Percentiles rank a stretch among this genome's conserved stretches.
phyloP scores from a whole-genome alignment of 2,797 vertebrate species.

The Crypturellus tataupa region DNA sequence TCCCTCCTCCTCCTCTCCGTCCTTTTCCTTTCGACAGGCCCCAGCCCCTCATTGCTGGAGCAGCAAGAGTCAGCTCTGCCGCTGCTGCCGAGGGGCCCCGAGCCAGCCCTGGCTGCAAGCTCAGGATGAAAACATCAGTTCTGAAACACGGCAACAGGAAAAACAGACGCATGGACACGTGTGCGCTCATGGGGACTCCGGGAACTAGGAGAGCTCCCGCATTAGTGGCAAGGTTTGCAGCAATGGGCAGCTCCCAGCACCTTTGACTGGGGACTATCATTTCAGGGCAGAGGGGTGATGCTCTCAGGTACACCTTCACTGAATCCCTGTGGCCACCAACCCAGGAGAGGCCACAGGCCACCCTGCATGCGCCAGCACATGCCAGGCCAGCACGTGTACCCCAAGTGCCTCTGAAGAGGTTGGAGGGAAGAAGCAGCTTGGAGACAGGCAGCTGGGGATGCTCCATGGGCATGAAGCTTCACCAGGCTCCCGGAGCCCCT shows the following conservation, averaged over 20 bases:
- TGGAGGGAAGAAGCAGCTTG: not conserved
- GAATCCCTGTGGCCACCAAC: not conserved
- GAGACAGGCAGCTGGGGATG: not conserved
- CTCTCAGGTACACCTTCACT: not conserved
- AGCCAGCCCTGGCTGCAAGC: conserved; percentile 34
- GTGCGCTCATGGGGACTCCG: not conserved
- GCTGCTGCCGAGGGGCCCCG: conserved; percentile 9
- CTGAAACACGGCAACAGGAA: conserved; percentile 44
- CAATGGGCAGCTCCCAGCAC: rapidly evolving
- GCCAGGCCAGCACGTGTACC: too few relatives aligned
- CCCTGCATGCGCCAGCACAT: too few relatives aligned
- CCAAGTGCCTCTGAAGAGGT: rapidly evolving
- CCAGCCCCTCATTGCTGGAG: not conserved
- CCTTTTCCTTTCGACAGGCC: not conserved
- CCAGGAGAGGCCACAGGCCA: not conserved
- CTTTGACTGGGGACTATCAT: not conserved
- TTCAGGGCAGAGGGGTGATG: not conserved
- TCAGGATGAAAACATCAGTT: conserved; percentile 46
- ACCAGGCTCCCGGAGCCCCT: rapidly evolving
- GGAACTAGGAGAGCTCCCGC: not conserved
- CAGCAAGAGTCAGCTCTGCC: conserved; percentile 9
- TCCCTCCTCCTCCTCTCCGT: not conserved
- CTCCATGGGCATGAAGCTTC: rapidly evolving
- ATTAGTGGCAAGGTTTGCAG: rapidly evolving
- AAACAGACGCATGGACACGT: not conserved